phyloP scores from a whole-genome alignment of 2,797 vertebrate species.

The Ctenopoma multispine region DNA sequence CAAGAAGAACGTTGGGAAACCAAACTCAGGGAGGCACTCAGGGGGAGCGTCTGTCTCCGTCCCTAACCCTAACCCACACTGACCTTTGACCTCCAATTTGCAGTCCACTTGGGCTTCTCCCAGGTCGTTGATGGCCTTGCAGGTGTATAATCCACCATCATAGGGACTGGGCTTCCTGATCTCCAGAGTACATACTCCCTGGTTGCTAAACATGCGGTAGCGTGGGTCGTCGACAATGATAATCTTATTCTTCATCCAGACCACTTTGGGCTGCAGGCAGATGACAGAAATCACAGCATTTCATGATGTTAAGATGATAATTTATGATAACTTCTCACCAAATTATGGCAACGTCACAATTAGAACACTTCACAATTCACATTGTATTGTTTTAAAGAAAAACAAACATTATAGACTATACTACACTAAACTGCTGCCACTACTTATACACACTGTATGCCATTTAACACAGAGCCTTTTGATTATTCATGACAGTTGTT shows the following conservation, averaged over 20 bases:
- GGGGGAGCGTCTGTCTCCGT: slow-evolving; percentile 12
- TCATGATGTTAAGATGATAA: background rate
- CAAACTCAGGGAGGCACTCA: slow-evolving; percentile 20
- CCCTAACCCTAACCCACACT: too few species aligned
- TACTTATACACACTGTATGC: too few species aligned
- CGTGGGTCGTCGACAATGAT: slow-evolving; percentile 91
- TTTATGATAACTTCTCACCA: too few species aligned
- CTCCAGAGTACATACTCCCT: slow-evolving; percentile 97
- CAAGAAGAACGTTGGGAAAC: slow-evolving; percentile 55
- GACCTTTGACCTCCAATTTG: slow-evolving; percentile 99
- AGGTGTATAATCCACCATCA: slow-evolving; percentile 93
- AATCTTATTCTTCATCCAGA: slow-evolving; percentile 99
- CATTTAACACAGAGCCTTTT: too few species aligned
- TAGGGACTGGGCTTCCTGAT: slow-evolving; percentile 97
- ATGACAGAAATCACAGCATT: slow-evolving; percentile 24
- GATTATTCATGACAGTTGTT: too few species aligned
- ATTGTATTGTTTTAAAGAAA: too few species aligned
- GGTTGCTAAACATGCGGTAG: slow-evolving; percentile 98
- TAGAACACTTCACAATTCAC: too few species aligned
- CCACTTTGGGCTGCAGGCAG: slow-evolving; percentile 91
- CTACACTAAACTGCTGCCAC: too few species aligned
- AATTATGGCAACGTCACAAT: too few species aligned
- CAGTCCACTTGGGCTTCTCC: slow-evolving; percentile 95
- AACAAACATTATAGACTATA: too few species aligned
- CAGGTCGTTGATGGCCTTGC: slow-evolving; percentile 92